phyloP scores from a whole-genome alignment of 92 coral and sea anemone genomes.

The Zoanthus solanderi region DNA sequence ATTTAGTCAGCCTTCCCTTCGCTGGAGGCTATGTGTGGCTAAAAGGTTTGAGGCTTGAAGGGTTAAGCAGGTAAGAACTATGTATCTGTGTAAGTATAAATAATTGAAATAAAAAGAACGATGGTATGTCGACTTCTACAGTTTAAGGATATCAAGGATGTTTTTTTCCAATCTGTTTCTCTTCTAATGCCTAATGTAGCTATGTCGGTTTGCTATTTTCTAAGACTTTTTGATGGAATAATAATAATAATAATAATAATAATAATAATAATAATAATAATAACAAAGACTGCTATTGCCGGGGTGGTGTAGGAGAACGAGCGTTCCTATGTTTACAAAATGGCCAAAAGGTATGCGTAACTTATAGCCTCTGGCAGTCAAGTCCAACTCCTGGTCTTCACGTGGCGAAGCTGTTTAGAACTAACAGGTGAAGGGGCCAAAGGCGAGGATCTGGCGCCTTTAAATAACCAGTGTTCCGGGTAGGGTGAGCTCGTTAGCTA shows the following conservation, averaged over 20 bases:
- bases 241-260: constrained; percentile 20
- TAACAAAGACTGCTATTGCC: constrained; percentile 15
- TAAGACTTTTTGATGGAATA: no score
- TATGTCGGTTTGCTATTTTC: no score
- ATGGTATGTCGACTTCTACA: no score
- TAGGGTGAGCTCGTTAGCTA: neutral
- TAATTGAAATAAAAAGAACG: no score
- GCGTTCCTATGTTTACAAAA: constrained; percentile 22
- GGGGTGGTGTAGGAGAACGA: constrained; percentile 28
- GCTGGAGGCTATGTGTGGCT: no score
- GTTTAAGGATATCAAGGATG: no score
- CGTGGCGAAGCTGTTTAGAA: neutral
- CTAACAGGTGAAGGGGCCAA: constrained; percentile 4
- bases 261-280: neutral
- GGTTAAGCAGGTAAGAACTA: neutral
- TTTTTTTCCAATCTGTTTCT: no score
- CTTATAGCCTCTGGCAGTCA: constrained; percentile 25
- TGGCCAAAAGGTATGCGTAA: constrained; percentile 23
- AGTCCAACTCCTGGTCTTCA: neutral
- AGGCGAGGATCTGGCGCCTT: neutral
- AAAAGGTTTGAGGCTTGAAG: no score
- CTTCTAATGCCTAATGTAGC: no score
- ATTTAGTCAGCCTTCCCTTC: no score
- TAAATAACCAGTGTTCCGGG: no score
- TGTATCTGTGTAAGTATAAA: no score